Evolutionary conservation across 2,888 invertebrate genomes (phyloP), one percentile per base, ranked within the genome.

Genomic region (Scaptomyza polygonia): DNA sequence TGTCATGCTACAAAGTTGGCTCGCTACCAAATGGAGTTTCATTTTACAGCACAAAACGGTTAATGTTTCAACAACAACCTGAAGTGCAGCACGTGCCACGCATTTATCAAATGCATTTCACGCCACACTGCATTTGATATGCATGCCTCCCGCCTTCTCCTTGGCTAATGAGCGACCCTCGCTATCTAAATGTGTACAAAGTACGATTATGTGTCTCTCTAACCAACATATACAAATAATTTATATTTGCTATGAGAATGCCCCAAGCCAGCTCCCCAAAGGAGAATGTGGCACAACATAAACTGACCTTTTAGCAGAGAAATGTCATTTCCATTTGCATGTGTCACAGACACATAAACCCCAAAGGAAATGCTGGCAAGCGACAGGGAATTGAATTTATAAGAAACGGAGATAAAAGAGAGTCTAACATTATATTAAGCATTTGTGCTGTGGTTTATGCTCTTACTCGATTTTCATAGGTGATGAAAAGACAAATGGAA

Each of bases 21-120:
- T 36, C 3, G 54, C 57, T 57, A 61, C 67, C 67, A 64, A 64
- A 59, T 70, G 51, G 27, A 61, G 59, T 67, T 58, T 55, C 65
- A 39, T 16, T 16, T 39, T 63, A 36, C 49, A 71, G 52, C 70
- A n/a, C 30, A 32, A n/a, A 72, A 61, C 67, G 57, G 62, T 72
- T 61, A 62, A 58, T 62, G 44, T 18, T 52, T 45, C 42, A 27
- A 14, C 42, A 27, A 14, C 54, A 45, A 55, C 43, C 54, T 47
- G 40, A 30, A 57, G 48, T 39, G 32, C 25, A 49, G 48, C 77
- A 77, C 77, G 77, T 78, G 77, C 77, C 70, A 43, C 61, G 61
- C 67, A 73, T 75, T 78, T 78, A 78, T 75, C 77, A 77, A 71
- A 74, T 54, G 64, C 75, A 78, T 78, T 78, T 77, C 72, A 77